Evolutionary conservation across 1,140 invertebrate species (phyloP).

Genomic region (Dinothrombium tinctorium): DNA sequence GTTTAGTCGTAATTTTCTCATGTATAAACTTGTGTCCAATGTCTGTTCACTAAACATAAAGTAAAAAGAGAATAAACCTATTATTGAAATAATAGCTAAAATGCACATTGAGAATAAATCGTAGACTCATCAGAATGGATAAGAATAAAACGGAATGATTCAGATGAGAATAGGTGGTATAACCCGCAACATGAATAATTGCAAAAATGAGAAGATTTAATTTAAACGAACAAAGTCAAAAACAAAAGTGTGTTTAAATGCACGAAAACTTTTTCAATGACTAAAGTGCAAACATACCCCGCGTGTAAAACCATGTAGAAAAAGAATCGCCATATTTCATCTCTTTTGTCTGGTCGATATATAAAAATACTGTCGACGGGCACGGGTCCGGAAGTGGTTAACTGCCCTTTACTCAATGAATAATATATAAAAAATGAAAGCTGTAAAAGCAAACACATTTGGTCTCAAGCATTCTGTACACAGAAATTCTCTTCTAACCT

Average conservation of each 20-base stretch:
- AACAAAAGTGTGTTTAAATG: background rate
- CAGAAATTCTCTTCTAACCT: constrained; percentile 11
- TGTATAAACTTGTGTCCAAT: no score
- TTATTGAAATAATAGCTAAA: no score
- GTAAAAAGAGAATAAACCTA: no score
- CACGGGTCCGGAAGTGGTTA: constrained; percentile 22
- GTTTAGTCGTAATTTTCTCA: no score
- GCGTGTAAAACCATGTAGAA: constrained; percentile 94
- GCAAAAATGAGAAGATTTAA: no score
- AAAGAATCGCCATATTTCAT: constrained; percentile 54
- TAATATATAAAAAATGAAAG: constrained; percentile 24
- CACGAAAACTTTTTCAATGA: background rate
- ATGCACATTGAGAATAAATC: no score
- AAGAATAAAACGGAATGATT: no score
- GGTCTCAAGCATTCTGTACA: background rate
- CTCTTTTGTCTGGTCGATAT: constrained; percentile 63
- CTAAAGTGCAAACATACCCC: constrained; percentile 24
- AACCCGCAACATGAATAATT: no score
- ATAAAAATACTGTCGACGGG: constrained; percentile 50
- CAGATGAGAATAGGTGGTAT: no score
- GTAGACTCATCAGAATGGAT: no score
- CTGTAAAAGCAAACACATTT: background rate
- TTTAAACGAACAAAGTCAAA: background rate
- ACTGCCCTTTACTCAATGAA: constrained; percentile 19
- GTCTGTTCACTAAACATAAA: no score